phyloP scores from a whole-genome alignment of 1,140 invertebrate species.

The Kradibia gibbosae region DNA sequence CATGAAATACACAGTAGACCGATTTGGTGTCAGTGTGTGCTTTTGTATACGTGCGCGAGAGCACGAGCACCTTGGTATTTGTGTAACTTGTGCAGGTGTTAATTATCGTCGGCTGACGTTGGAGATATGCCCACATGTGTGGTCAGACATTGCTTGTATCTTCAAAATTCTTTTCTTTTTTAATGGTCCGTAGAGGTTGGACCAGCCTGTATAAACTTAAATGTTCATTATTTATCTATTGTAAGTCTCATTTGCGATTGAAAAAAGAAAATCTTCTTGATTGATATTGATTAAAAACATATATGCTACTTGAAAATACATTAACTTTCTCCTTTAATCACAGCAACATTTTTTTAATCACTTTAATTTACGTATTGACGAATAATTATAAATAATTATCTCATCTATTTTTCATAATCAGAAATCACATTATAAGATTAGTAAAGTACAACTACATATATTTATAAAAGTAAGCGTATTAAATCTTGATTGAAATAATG shows the following conservation, averaged over 20 bases:
- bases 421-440: not conserved
- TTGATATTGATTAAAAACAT: too few species aligned
- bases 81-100: not conserved
- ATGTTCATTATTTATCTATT: not conserved
- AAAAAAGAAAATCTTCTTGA: not conserved
- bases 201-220: not conserved
- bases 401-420: not conserved
- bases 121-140: not conserved
- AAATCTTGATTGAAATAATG: not conserved
- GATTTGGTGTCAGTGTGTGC: not conserved
- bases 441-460: too few species aligned
- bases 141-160: not conserved
- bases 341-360: not conserved
- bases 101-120: conserved; percentile 11
- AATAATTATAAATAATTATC: not conserved
- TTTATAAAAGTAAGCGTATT: not conserved
- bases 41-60: too few species aligned
- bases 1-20: not conserved
- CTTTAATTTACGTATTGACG: not conserved
- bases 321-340: too few species aligned
- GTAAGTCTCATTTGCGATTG: not conserved
- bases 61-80: too few species aligned
- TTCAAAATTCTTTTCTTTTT: not conserved
- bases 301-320: too few species aligned
- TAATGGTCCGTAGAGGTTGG: not conserved